Base-by-base conservation (phyloP, 2,888 invertebrate species). In the Aphodius granarius region DNA sequence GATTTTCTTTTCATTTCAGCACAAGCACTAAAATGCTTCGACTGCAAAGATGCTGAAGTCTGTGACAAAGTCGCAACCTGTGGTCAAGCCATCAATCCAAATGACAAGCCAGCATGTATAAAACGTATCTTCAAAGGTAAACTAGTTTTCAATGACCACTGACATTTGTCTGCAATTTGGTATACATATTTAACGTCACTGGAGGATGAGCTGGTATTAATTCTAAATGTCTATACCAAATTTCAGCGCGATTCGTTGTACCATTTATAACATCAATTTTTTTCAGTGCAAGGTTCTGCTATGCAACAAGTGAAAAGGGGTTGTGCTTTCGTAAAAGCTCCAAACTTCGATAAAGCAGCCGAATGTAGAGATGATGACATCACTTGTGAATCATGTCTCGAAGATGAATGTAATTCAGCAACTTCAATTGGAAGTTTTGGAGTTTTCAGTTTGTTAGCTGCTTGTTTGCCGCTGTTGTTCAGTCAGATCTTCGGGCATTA, bases 121-220 rank as follows among this genome's bases (percentile, higher is more conserved):
- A 68, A 68, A 68, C 68, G 68, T 6, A 68, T 68, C 18, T 21
- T 21, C 22, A 68, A 68, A 68, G 68, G 18, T 68, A 68, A 20
- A 5, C n/a, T n/a, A n/a, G n/a, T n/a, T n/a, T n/a, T n/a, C n/a
- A n/a, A n/a, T n/a, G n/a, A n/a, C n/a, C n/a, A n/a, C n/a, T n/a
- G n/a, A n/a, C n/a, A n/a, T n/a, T n/a, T n/a, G n/a, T n/a, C n/a
- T n/a, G n/a, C n/a, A n/a, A n/a, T n/a, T n/a, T n/a, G n/a, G n/a
- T n/a, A n/a, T n/a, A n/a, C n/a, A n/a, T n/a, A n/a, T n/a, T n/a
- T n/a, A n/a, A n/a, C n/a, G n/a, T n/a, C n/a, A n/a, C n/a, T n/a
- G n/a, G n/a, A n/a, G n/a, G n/a, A n/a, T n/a, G n/a, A n/a, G n/a
- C n/a, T n/a, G n/a, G n/a, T n/a, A n/a, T n/a, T n/a, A n/a, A n/a